phyloP scores from a whole-genome alignment of 2,113 vertebrate species.

The Azemiops feae region DNA sequence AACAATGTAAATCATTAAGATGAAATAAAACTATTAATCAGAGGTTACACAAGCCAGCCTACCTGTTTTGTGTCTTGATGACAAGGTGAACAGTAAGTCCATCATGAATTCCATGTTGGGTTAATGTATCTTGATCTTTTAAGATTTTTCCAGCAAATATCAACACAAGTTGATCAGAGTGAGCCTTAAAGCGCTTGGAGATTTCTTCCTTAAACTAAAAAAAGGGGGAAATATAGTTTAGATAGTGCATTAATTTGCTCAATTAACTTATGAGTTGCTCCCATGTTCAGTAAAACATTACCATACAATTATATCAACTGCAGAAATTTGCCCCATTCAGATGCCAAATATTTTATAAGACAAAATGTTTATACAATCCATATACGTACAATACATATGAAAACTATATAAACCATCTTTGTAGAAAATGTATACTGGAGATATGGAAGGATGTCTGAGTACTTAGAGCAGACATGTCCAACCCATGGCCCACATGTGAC shows the following conservation, averaged over 20 bases:
- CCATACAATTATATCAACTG: background rate
- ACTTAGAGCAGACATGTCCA: background rate
- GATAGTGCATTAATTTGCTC: background rate
- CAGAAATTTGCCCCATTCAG: background rate
- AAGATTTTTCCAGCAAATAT: slow-evolving; percentile 86
- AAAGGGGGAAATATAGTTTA: slow-evolving; percentile 27
- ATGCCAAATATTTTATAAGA: background rate
- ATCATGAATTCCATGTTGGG: slow-evolving; percentile 81
- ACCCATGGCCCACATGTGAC: background rate
- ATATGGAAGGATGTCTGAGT: background rate
- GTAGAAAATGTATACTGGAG: background rate
- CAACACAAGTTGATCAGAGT: slow-evolving; percentile 79
- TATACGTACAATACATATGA: background rate
- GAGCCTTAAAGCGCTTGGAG: slow-evolving; percentile 79
- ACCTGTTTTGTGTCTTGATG: slow-evolving; percentile 85
- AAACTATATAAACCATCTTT: background rate
- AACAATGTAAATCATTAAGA: background rate
- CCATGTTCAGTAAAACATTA: background rate
- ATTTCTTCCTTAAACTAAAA: slow-evolving; percentile 83
- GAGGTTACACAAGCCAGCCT: slow-evolving; percentile 22
- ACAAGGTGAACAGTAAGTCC: slow-evolving; percentile 83
- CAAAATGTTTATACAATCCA: background rate
- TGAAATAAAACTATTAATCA: background rate
- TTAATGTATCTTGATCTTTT: slow-evolving; percentile 82
- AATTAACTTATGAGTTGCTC: background rate